Percentiles rank a stretch among this genome's conserved stretches.
These are phyloP conservation scores for Epinotia bilunana DNA, from an alignment of 2,888 invertebrate species.

Conservation along the genomic window DNA sequence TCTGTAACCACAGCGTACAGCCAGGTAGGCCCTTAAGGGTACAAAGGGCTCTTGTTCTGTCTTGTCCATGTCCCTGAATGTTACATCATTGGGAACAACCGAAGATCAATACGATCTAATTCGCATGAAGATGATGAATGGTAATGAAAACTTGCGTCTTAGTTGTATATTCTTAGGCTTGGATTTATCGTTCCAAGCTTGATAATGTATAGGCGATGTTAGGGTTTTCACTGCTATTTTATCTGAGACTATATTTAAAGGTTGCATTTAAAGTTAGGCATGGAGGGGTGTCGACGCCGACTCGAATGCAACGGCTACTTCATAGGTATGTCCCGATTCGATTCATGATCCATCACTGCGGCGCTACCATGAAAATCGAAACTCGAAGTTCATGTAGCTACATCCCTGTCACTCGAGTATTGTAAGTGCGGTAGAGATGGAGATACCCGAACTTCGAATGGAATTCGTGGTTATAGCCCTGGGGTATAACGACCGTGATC, in stretches of 20 bases:
- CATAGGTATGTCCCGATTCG: slow-evolving; percentile 35
- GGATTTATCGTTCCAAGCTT: not conserved
- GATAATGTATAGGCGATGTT: not conserved
- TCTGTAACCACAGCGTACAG: slow-evolving; percentile 85
- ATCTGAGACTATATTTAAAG: slow-evolving; percentile 27
- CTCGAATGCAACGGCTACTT: slow-evolving; percentile 14
- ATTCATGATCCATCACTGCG: slow-evolving; percentile 16
- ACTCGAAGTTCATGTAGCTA: no score
- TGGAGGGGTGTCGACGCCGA: slow-evolving; percentile 34
- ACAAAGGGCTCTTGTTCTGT: slow-evolving; percentile 74
- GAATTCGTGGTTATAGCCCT: not conserved
- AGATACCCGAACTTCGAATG: no score
- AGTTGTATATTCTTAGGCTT: not conserved
- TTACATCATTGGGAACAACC: slow-evolving; percentile 39
- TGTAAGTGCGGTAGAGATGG: no score
- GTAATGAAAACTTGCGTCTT: slow-evolving; percentile 7
- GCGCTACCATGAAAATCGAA: no score
- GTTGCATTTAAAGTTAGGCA: slow-evolving; percentile 40
- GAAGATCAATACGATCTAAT: slow-evolving; percentile 28
- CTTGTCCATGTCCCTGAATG: slow-evolving; percentile 65
- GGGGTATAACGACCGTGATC: slow-evolving; percentile 71
- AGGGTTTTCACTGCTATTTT: slow-evolving; percentile 11
- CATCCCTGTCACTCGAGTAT: no score
- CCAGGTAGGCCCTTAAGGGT: slow-evolving; percentile 71
- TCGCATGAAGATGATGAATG: slow-evolving; percentile 31